These are phyloP conservation scores for Griposia aprilina DNA, from an alignment of 2,888 invertebrate species.

Conservation along the genomic window DNA sequence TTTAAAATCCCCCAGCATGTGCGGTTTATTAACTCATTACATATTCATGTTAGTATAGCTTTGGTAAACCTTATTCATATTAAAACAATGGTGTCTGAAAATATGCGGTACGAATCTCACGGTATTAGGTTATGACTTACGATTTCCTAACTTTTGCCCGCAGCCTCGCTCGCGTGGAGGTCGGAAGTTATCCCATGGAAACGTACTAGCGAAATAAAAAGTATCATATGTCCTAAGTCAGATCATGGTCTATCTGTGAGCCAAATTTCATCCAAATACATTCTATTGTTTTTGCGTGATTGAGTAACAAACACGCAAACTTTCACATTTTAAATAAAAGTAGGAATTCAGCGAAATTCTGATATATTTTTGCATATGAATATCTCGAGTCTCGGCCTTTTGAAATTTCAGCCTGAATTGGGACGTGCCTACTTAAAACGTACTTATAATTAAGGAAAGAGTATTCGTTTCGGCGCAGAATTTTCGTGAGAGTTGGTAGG, in stretches of 20 bases:
- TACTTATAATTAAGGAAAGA: conserved; percentile 57
- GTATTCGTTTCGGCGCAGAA: conserved; percentile 41
- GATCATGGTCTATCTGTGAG: too few species aligned
- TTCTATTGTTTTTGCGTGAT: background rate
- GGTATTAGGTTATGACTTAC: conserved; percentile 35
- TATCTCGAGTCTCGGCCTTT: conserved; percentile 35
- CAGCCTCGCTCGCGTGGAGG: background rate
- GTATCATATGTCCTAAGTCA: background rate
- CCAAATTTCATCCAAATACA: too few species aligned
- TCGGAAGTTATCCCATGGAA: background rate
- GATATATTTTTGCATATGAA: conserved; percentile 36
- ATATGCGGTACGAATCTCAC: conserved; percentile 60
- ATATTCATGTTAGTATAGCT: conserved; percentile 73
- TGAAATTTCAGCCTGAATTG: conserved; percentile 51
- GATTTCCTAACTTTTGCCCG: background rate
- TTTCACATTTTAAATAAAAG: background rate
- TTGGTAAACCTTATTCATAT: conserved; percentile 60
- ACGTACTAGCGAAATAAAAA: background rate
- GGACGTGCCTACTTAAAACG: conserved; percentile 38
- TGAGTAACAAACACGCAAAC: background rate
- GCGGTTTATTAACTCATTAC: conserved; percentile 72
- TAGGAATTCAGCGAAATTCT: conserved; percentile 27
- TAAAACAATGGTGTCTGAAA: conserved; percentile 64
- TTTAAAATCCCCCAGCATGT: conserved; percentile 22
- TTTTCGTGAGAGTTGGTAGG: conserved; percentile 15